phyloP scores from a whole-genome alignment of 2,888 invertebrate genomes.

The Penaeus monodon region DNA sequence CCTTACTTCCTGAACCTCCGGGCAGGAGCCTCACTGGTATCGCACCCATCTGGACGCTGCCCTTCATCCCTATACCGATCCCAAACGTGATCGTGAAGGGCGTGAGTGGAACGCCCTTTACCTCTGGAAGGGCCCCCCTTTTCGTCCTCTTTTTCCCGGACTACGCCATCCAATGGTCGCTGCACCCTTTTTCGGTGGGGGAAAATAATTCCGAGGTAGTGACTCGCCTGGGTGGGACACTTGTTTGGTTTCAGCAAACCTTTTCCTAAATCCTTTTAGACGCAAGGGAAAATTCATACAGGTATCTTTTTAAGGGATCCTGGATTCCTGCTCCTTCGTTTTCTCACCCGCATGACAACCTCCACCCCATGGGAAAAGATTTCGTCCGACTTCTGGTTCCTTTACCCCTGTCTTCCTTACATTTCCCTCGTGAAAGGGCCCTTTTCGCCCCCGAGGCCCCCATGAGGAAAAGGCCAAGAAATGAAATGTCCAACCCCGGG shows the following conservation, averaged over 20 bases:
- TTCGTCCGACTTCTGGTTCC: constrained; percentile 71
- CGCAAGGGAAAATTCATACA: background rate
- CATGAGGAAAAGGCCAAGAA: constrained; percentile 92
- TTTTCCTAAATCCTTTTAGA: too few species aligned
- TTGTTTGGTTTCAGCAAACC: background rate
- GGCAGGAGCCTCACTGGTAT: constrained; percentile 12
- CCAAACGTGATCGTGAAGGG: constrained; percentile 70
- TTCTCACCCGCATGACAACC: constrained; percentile 73
- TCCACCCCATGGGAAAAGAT: too few species aligned
- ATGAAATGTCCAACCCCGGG: constrained; percentile 91
- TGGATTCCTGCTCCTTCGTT: constrained; percentile 72
- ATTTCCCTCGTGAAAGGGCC: constrained; percentile 79
- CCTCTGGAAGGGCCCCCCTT: constrained; percentile 67
- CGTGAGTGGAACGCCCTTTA: constrained; percentile 68
- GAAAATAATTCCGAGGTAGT: constrained; percentile 70
- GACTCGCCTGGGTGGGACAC: too few species aligned
- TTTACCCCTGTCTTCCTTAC: constrained; percentile 75
- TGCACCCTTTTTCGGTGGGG: constrained; percentile 70
- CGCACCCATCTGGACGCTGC: constrained; percentile 8
- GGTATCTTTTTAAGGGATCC: constrained; percentile 68
- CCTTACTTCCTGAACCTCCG: background rate
- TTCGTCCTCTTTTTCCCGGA: constrained; percentile 70
- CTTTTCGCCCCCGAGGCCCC: constrained; percentile 86
- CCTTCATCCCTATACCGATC: constrained; percentile 11
- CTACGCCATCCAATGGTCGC: constrained; percentile 69